These are phyloP conservation scores for Tortrix viridana DNA, from an alignment of 2,888 invertebrate genomes.

Conservation along the genomic window DNA sequence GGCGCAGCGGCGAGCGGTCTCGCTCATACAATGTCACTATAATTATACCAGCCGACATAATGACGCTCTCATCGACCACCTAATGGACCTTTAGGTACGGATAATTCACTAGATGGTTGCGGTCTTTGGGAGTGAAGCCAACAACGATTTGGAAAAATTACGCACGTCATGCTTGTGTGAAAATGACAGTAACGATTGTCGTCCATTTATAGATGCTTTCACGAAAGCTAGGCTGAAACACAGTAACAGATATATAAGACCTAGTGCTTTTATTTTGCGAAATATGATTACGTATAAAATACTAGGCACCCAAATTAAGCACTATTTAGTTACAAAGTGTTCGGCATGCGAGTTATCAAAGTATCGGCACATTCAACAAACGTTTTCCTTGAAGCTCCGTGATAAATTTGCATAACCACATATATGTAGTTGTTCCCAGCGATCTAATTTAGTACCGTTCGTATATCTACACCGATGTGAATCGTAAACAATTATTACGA, in stretches of 20 bases:
- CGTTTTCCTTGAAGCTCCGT: constrained; percentile 8
- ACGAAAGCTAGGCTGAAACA: no score
- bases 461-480: constrained; percentile 4
- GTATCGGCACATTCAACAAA: background rate
- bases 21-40: constrained; percentile 36
- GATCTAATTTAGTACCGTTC: constrained; percentile 4
- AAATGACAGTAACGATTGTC: no score
- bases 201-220: no score
- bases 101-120: background rate
- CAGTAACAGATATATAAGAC: no score
- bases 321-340: no score
- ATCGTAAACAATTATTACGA: constrained; percentile 13
- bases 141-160: no score
- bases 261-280: no score
- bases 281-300: no score
- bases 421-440: background rate
- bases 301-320: no score
- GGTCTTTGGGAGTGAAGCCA: no score
- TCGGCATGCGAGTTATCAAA: no score
- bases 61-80: constrained; percentile 29
- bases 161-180: no score
- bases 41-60: constrained; percentile 33
- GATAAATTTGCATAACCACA: constrained; percentile 14
- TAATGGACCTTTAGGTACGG: constrained; percentile 15
- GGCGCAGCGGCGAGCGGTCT: constrained; percentile 45